Conservation (phyloP, 92 coral and sea anemone species). For the Porites divaricata region DNA sequence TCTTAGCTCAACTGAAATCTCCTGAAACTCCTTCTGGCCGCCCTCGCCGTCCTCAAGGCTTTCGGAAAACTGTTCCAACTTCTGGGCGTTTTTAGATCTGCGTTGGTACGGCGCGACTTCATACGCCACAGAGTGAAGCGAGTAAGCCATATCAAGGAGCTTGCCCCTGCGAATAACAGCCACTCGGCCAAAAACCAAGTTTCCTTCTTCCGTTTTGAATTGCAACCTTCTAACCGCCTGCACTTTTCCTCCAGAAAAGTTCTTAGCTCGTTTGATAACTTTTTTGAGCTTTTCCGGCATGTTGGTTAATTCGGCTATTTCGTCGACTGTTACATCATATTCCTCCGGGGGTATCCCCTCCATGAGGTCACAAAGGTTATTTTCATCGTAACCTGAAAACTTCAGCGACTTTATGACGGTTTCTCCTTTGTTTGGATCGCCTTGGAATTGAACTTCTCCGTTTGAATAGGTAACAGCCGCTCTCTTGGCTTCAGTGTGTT, state of each 20-base stretch:
- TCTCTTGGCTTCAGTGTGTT: background rate
- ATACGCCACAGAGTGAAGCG: constrained; percentile 42
- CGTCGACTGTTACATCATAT: constrained; percentile 30
- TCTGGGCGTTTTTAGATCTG: constrained; percentile 23
- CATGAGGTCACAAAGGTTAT: constrained; percentile 38
- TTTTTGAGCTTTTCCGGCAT: constrained; percentile 37
- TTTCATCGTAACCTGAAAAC: constrained; percentile 41
- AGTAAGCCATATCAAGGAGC: constrained; percentile 35
- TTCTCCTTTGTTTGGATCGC: background rate
- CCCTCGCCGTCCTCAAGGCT: constrained; percentile 20
- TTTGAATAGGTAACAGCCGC: background rate
- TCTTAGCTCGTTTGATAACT: constrained; percentile 27
- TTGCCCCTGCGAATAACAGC: constrained; percentile 37
- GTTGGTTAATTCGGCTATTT: constrained; percentile 29
- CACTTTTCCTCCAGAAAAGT: constrained; percentile 21
- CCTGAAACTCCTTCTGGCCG: background rate
- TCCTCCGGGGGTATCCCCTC: constrained; percentile 34
- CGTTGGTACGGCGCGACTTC: constrained; percentile 16
- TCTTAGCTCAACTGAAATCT: constrained; percentile 33
- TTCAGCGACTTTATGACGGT: constrained; percentile 26
- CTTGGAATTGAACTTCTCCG: background rate
- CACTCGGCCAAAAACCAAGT: constrained; percentile 49
- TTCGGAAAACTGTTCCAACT: background rate
- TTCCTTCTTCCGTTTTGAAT: constrained; percentile 35
- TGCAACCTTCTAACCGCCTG: constrained; percentile 23